These are phyloP conservation scores for Lophochroa leadbeateri DNA, from an alignment of 2,113 vertebrate species.

Conservation along the genomic window DNA sequence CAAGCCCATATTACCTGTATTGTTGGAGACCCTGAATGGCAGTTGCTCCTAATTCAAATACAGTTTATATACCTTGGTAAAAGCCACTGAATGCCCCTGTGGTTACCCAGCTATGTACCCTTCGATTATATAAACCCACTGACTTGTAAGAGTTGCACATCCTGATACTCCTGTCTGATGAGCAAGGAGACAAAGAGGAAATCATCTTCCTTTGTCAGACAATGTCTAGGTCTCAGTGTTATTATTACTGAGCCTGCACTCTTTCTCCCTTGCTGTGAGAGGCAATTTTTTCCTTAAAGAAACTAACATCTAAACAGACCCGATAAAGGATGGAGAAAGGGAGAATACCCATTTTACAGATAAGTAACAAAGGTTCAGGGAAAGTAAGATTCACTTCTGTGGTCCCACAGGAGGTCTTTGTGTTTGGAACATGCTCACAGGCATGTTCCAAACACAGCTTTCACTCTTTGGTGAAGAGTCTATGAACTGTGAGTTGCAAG, in stretches of 20 bases:
- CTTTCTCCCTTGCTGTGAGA: slow-evolving; percentile 4
- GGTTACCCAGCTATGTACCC: not conserved
- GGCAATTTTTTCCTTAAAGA: slow-evolving; percentile 38
- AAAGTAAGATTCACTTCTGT: slow-evolving; percentile 2
- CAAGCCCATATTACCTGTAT: slow-evolving; percentile 41
- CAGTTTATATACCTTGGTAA: not conserved
- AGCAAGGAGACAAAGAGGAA: slow-evolving; percentile 38
- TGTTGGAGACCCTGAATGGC: slow-evolving; percentile 31
- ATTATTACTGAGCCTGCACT: slow-evolving; percentile 24
- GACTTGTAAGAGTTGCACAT: not conserved
- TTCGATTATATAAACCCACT: not conserved
- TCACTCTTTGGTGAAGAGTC: not conserved
- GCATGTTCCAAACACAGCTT: slow-evolving; percentile 12
- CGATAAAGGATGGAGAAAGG: slow-evolving; percentile 19
- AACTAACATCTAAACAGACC: slow-evolving; percentile 35
- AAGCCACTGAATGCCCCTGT: slow-evolving; percentile 10
- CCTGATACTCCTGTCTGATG: not conserved
- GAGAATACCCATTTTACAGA: not conserved
- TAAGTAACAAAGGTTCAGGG: slow-evolving; percentile 16
- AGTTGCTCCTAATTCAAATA: slow-evolving; percentile 45
- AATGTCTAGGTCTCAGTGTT: not conserved
- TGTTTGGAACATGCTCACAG: not conserved
- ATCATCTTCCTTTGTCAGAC: slow-evolving; percentile 15
- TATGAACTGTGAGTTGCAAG: slow-evolving; percentile 25
- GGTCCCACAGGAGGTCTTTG: slow-evolving; percentile 9